Base-by-base conservation (phyloP, 1,140 invertebrate genomes). In the Philotrypesis tridentata region DNA sequence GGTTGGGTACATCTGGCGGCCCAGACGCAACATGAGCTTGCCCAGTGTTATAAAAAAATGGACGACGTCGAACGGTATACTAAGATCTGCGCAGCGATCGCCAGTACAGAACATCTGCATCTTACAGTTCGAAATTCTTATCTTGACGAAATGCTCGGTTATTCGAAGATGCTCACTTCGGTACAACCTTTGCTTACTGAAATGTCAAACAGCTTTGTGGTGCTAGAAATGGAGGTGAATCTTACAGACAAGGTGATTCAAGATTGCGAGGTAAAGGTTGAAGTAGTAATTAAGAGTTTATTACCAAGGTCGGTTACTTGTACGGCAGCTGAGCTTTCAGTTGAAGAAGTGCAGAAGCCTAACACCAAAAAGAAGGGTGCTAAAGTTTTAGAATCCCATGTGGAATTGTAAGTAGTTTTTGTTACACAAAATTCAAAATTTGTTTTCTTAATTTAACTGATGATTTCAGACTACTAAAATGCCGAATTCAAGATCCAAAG, bases 1-100 rank as follows among this genome's bases (percentile, higher is more conserved):
- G 95, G 95, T 21, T 99, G 98, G 98, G 90, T 92, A 40, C 92
- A 95, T 60, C 92, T 99, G 21, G 95, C 95, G 8, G 96, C 96
- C 0, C 95, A 97, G 86, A 97, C 96, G 4, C 93, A 96, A 81
- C 89, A 97, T 5, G 95, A 98, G 86, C 91, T 99, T n/a, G 96
- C 97, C 0, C 93, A 95, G 70, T 98, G 97, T 86, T 97, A 97
- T 86, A 94, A 95, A 80, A 94, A 95, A 85, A 95, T 97, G 91
- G 93, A 94, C 5, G 96, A 98, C 88, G 92, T 92, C 65, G 93
- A 95, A 82, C 95, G 94, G 84, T 96, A 95, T 82, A 94, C 94
- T 1, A 95, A 95, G 91, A 93, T 95, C 68, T 96, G 95, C 89
- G 95, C 95, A 77, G 94, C 95, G 67, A 95, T 98, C 83, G 95